Evolutionary conservation across 1,140 invertebrate genomes (phyloP), one percentile per base, ranked within the genome.

Genomic region (Drosophila elegans): DNA sequence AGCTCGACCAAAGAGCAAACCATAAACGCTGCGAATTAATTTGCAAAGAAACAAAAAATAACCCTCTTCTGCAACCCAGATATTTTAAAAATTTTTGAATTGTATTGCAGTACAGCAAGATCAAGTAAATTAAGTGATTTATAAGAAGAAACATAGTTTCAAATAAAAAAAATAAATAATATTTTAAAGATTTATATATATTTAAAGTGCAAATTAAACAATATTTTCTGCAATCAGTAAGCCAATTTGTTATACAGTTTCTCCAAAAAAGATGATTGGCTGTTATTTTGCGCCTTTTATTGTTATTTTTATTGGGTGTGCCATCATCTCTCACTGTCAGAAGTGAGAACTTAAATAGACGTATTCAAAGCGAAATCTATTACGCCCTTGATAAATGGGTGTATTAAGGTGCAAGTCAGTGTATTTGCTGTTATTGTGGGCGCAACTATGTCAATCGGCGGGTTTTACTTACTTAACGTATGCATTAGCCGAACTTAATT

Each of bases 401-500:
- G 7, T 63, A 61, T 61, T 64, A 61, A 61, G 45, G 60, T 64
- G 60, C 63, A 13, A 49, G 27, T 32, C 27, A 7, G 9, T 13
- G 46, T 49, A 32, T 51, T 51, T 51, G 29, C 44, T 16, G 36
- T 25, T 52, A 41, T 72, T 54, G 75, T 75, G 75, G 56, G 71
- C 54, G 63, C 61, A 77, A 74, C 80, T 81, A 68, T 67, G 59
- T 67, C 42, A 67, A 67, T 48, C 38, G 9, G 55, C 54, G 57
- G 60, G 34, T 48, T 66, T 66, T 63, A 66, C 59, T 66, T 39
- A 39, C 59, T 63, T 63, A 63, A 64, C 49, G 62, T 45, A 67
- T 46, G 62, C 62, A 72, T 72, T 71, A 68, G 51, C 52, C 32
- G n/a, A 71, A 72, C 51, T 57, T 72, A 72, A 72, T 72, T 72